Percentiles rank a stretch among this genome's conserved stretches.
Conservation (phyloP, 2,113 vertebrate genomes). For the Ophiodon elongatus region DNA sequence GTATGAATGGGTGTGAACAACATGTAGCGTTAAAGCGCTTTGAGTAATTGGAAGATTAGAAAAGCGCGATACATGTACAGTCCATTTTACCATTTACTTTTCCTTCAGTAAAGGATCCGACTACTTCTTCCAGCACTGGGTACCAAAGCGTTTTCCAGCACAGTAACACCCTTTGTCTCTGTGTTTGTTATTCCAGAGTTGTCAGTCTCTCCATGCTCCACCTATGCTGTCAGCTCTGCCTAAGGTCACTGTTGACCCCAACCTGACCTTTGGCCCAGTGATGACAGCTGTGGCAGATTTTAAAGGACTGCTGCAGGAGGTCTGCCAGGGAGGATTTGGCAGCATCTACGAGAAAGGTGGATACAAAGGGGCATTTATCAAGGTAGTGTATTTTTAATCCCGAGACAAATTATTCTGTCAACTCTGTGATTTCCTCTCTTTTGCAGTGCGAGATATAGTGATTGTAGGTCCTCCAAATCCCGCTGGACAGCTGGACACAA, state of each 20-base stretch:
- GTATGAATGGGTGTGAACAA: too few species aligned
- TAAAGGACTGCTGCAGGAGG: slow-evolving; percentile 80
- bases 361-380: too few species aligned
- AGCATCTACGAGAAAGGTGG: slow-evolving; percentile 83
- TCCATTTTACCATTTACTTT: not conserved
- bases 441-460: slow-evolving; percentile 74
- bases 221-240: slow-evolving; percentile 63
- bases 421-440: not conserved
- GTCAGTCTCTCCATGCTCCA: slow-evolving; percentile 67
- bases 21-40: too few species aligned
- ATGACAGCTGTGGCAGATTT: slow-evolving; percentile 79
- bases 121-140: not conserved
- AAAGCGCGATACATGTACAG: too few species aligned
- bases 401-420: not conserved
- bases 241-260: slow-evolving; percentile 56
- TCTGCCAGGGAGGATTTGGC: slow-evolving; percentile 80
- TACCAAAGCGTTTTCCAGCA: not conserved
- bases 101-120: not conserved
- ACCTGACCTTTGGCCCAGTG: slow-evolving; percentile 63
- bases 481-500: slow-evolving; percentile 18
- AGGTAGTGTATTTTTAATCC: not conserved
- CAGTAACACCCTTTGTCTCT: not conserved
- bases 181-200: slow-evolving; percentile 68
- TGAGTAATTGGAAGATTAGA: too few species aligned
- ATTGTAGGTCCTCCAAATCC: slow-evolving; percentile 62